phyloP scores from a whole-genome alignment of 2,797 vertebrate genomes.

The Bradypodion ventrale region DNA sequence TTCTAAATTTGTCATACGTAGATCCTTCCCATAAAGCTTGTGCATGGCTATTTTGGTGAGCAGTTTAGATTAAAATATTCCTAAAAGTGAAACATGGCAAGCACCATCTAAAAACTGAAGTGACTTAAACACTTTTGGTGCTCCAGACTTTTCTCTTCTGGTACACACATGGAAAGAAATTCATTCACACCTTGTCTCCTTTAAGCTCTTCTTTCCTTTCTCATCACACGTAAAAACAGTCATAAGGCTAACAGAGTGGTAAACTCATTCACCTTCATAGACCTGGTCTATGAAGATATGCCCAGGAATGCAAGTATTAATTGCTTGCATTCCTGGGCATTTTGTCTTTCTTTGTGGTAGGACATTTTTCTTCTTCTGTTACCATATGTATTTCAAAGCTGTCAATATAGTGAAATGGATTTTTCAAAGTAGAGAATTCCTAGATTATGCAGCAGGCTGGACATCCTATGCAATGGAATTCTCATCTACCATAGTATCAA shows the following conservation, averaged over 20 bases:
- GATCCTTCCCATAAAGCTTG: neutral
- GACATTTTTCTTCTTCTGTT: neutral
- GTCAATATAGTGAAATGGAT: neutral
- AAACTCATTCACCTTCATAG: neutral
- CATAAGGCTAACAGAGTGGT: neutral
- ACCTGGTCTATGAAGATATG: no score
- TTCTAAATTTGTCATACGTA: no score
- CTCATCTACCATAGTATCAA: neutral
- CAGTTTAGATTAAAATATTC: neutral
- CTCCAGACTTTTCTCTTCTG: neutral
- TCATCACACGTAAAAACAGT: neutral
- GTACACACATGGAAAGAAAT: neutral
- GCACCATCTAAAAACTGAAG: neutral
- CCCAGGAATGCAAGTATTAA: no score
- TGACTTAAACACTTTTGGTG: neutral
- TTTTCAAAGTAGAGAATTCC: neutral
- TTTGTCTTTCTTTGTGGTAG: neutral
- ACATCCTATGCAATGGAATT: neutral
- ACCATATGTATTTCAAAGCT: neutral
- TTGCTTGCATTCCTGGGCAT: neutral
- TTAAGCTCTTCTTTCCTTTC: neutral
- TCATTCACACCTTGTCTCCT: neutral
- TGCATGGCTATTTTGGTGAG: neutral
- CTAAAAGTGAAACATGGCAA: neutral
- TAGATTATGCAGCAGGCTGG: neutral